Conservation (phyloP, 2,888 invertebrate species). For the Trissoscelio sp. region DNA sequence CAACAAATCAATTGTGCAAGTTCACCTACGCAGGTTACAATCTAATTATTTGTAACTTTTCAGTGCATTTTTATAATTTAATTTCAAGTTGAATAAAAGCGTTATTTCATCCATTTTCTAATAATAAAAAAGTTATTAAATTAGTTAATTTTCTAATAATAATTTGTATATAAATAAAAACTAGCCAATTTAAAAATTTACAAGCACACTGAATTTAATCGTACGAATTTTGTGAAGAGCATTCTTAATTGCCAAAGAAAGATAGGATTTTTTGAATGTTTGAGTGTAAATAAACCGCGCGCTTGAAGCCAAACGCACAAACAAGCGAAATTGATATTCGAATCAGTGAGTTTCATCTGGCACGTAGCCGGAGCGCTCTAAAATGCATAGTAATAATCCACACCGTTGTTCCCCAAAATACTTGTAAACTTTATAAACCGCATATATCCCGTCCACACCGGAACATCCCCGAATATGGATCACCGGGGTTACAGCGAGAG, state of each 20-base stretch:
- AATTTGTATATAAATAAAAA: too few species aligned
- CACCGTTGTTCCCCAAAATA: constrained; percentile 39
- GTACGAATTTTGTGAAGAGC: background rate
- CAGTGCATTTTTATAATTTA: too few species aligned
- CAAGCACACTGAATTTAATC: too few species aligned
- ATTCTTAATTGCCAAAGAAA: background rate
- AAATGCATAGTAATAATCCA: constrained; percentile 41
- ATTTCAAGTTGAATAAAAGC: too few species aligned
- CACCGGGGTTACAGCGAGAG: constrained; percentile 8
- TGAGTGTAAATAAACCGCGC: constrained; percentile 23
- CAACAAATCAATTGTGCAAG: too few species aligned
- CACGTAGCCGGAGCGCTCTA: constrained; percentile 21
- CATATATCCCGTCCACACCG: constrained; percentile 29
- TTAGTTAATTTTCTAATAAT: too few species aligned
- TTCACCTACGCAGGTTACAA: too few species aligned
- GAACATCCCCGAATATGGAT: constrained; percentile 30
- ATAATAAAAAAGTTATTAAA: too few species aligned
- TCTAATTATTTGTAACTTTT: too few species aligned
- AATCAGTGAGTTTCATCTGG: constrained; percentile 49
- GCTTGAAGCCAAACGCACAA: constrained; percentile 27
- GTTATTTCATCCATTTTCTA: too few species aligned
- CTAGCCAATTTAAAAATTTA: too few species aligned
- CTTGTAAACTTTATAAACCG: constrained; percentile 45
- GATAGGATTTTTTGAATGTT: background rate
- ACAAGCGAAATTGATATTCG: constrained; percentile 45